Evolutionary conservation across 1,140 invertebrate species (phyloP), one percentile per base, ranked within the genome.

Genomic region (Papilio helenus): DNA sequence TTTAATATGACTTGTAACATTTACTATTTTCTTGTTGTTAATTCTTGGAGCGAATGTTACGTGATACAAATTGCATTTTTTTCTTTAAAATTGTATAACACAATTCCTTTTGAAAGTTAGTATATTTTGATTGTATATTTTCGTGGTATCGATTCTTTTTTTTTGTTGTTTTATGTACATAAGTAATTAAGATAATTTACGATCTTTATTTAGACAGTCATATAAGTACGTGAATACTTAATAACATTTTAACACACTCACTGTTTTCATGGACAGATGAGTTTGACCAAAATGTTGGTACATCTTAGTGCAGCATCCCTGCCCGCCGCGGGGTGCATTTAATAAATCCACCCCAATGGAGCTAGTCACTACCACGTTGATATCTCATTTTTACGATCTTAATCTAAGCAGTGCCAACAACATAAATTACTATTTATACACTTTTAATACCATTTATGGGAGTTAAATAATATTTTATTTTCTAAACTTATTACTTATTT

Each of bases 261-360:
- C 18, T 29, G 18, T 79, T 79, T 26, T 16, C 58, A 65, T 10
- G 61, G 26, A 68, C 4, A 29, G 61, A 16, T 3, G 26, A 68
- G 72, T 74, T 74, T 26, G 55, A 39, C 51, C 20, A 61, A 44
- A 65, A 76, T 76, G 23, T 76, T 42, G 76, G 61, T 77, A 20
- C 55, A 42, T 77, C 55, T 61, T 4, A 44, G n/a, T 73, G 73
- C 84, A 85, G 82, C 80, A 83, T 83, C 78, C 79, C 82, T 83
- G 51, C 9, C 10, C 84, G 73, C 88, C 58, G 82, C 89, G 83
- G 91, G 91, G 89, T 87, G 90, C 90, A 91, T 93, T 92, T 91
- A 91, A 91, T 90, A 93, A 88, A 77, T 84, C 76, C 72, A 80
- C 80, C 74, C 51, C 46, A 78, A 46, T 4, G 42, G 55, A 39